These are phyloP conservation scores for Megaptera novaeangliae DNA, from an alignment of 2,113 vertebrate genomes.

Conservation along the genomic window DNA sequence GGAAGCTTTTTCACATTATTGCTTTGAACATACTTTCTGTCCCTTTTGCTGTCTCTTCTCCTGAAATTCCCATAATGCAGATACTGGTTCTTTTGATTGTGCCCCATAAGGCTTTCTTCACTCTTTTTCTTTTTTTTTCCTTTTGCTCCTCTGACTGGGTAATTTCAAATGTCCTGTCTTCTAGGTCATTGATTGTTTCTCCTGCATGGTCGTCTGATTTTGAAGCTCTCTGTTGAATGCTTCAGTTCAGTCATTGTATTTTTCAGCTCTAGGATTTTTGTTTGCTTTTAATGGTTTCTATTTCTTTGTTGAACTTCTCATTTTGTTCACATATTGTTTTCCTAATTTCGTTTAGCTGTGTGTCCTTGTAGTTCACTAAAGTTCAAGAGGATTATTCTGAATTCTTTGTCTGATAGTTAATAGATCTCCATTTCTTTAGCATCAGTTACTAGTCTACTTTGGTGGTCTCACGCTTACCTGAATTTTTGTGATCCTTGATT, in stretches of 20 bases:
- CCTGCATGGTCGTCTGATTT: background rate
- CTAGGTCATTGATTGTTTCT: background rate
- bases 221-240: background rate
- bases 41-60: background rate
- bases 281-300: background rate
- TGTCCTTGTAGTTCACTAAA: background rate
- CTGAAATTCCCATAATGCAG: background rate
- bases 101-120: background rate
- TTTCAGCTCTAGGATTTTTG: background rate
- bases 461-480: background rate
- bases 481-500: background rate
- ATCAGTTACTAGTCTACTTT: background rate
- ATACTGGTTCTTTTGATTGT: background rate
- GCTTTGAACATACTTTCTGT: background rate
- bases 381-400: background rate
- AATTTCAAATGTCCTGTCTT: background rate
- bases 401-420: background rate
- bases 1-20: background rate
- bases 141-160: background rate
- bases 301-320: background rate
- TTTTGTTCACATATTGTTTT: background rate
- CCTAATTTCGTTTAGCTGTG: background rate
- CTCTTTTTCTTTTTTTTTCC: background rate
- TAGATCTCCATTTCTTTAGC: background rate
- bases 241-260: background rate